Conservation (phyloP, 2,888 invertebrate species). For the Chirona hameri region DNA sequence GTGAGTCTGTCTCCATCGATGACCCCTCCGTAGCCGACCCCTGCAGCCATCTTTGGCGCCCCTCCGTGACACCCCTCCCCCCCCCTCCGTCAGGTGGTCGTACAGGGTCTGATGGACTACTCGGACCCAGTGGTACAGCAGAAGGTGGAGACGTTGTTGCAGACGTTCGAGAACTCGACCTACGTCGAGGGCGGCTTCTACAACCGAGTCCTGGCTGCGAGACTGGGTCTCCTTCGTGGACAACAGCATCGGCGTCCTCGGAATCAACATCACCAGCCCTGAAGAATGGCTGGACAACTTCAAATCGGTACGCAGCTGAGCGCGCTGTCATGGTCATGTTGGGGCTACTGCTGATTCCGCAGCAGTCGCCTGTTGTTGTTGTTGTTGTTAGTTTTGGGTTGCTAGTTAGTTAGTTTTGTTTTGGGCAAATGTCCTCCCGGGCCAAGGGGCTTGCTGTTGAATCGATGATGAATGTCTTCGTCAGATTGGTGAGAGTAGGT, state of each 20-base stretch:
- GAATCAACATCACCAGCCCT: slow-evolving; percentile 33
- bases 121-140: slow-evolving; percentile 70
- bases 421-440: too few relatives aligned
- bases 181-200: slow-evolving; percentile 64
- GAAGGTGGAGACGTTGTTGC: slow-evolving; percentile 73
- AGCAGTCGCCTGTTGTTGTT: too few relatives aligned
- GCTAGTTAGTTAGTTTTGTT: too few relatives aligned
- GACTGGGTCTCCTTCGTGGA: slow-evolving; percentile 73
- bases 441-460: too few relatives aligned
- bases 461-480: too few relatives aligned
- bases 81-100: slow-evolving; percentile 62
- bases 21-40: too few relatives aligned
- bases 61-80: background rate
- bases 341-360: too few relatives aligned
- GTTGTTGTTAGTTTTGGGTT: too few relatives aligned
- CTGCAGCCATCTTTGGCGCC: too few relatives aligned
- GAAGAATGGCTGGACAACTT: slow-evolving; percentile 41
- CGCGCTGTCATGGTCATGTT: too few relatives aligned
- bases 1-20: too few relatives aligned
- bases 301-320: background rate
- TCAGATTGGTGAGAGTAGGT: too few relatives aligned
- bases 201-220: slow-evolving; percentile 85
- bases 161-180: slow-evolving; percentile 70
- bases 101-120: slow-evolving; percentile 75
- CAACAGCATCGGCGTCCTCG: slow-evolving; percentile 68